These are phyloP conservation scores for Gonatopus flavifemur DNA, from an alignment of 1,140 invertebrate genomes.

Conservation along the genomic window DNA sequence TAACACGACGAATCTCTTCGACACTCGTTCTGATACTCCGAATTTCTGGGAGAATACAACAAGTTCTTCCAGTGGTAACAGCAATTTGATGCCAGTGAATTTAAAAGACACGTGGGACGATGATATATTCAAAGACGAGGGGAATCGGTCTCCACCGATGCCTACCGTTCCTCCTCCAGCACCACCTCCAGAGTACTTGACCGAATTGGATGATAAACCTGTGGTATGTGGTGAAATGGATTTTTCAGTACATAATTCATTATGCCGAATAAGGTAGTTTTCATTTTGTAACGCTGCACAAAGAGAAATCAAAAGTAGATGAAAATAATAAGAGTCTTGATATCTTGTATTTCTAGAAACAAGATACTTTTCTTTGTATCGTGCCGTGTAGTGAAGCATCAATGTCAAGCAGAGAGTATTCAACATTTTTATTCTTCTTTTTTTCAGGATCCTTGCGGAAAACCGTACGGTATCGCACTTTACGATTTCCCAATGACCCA, in stretches of 20 bases:
- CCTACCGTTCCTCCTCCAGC: constrained; percentile 73
- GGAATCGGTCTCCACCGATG: constrained; percentile 73
- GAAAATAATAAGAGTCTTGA: too few species aligned
- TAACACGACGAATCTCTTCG: constrained; percentile 4
- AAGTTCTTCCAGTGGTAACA: neutral
- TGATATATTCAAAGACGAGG: constrained; percentile 21
- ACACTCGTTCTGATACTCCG: too few species aligned
- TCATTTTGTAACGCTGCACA: too few species aligned
- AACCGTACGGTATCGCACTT: constrained; percentile 71
- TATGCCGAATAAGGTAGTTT: neutral
- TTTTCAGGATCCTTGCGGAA: constrained; percentile 44
- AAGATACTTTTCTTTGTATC: too few species aligned
- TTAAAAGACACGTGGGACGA: constrained; percentile 33
- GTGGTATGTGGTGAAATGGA: constrained; percentile 26
- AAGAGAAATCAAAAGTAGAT: too few species aligned
- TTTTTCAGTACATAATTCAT: neutral
- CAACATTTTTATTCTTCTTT: neutral
- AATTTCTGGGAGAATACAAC: neutral
- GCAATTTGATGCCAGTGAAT: constrained; percentile 22
- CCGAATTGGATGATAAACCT: constrained; percentile 30
- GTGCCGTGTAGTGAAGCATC: too few species aligned
- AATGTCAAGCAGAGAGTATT: too few species aligned
- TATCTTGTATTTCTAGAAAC: too few species aligned
- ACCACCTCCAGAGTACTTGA: constrained; percentile 62
- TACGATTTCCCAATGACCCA: constrained; percentile 74